Base-by-base conservation (phyloP, 2,113 vertebrate species). In the Centropus bengalensis region DNA sequence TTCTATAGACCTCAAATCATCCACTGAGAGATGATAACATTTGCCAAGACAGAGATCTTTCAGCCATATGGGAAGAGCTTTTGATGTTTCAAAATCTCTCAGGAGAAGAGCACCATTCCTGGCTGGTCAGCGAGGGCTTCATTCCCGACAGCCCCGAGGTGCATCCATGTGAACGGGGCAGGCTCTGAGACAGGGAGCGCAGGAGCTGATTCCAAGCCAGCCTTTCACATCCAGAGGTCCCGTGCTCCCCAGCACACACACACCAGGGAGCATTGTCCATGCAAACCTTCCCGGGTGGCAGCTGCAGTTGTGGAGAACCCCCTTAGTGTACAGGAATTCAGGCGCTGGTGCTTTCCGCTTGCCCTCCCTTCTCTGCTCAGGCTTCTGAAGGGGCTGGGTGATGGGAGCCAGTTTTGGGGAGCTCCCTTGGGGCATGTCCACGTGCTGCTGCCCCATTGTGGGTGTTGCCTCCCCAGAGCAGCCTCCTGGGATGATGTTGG, bases 121-220 rank as follows among this genome's bases (percentile, higher is more conserved):
- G 27, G 18, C 18, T 30, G 40, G 20, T 54, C 55, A 18, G 20
- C 51, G 18, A 42, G n/a, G 55, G 19, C 23, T 42, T 73, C 52
- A 58, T 52, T 63, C 38, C 84, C 45, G 81, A 10, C 28, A 59
- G 49, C 23, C n/a, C 28, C 6, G 11, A 7, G 51, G 62, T 17
- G 60, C 14, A 8, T 24, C 75, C 0, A 0, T 20, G 36, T 1
- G 2, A n/a, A n/a, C 56, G 0, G 0, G 56, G 30, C 64, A 24
- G 47, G 69, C 44, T 55, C 32, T 13, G 58, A 14, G 54, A 28
- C 1, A 24, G 58, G 5, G 16, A 5, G 38, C 24, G 22, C 86
- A 63, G 71, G 70, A 83, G 38, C 45, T 40, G 63, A 22, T 49
- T 33, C 40, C 20, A 8, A 38, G 36, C 14, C 49, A 75, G 51